Base-by-base conservation (phyloP, 1,140 invertebrate genomes). In the Oreohelix idahoensis region DNA sequence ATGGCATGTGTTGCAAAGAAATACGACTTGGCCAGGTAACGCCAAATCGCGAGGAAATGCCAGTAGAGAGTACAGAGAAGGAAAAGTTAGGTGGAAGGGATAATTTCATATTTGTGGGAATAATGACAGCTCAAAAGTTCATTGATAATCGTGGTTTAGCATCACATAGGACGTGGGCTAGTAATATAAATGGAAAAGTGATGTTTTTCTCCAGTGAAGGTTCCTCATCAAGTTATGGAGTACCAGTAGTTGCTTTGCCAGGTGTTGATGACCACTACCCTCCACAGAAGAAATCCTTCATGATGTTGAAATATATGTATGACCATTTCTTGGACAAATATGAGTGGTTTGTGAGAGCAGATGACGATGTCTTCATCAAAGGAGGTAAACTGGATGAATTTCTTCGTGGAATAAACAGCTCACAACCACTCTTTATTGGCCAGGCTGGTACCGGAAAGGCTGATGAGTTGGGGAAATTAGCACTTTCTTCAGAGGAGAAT, bases 221-320 rank as follows among this genome's bases (percentile, higher is more conserved):
- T 10, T 92, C 92, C 26, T 73, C 51, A 36, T 88, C 88, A 0
- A 87, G 79, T 36, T 78, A 88, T 94, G 73, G 89, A 53, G 92
- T 94, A 45, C 94, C 97, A 0, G 91, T 99, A 75, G 95, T 99
- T 2, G 93, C 95, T 0, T 91, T 98, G 29, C 94, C 94, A n/a
- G 95, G 95, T 17, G 97, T 99, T 0, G 97, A 98, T 92, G 98
- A 99, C 92, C 96, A 96, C 20, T 99, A 99, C 93, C 98, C 98
- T 42, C 98, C 98, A 0, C 98, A 99, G 92, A 99, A 99, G 93
- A 99, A 99, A 92, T 98, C 97, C 0, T 99, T 99, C 90, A 95
- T 98, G 87, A 99, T 99, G 98, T 94, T 99, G 4, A 96, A 99
- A 90, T 98, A 99, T 92, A 99, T 99, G 97, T 96, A 97, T 93